A percentile compares a stretch with the other conserved stretches of the same genome.
phyloP scores from a whole-genome alignment of 92 coral and sea anemone species.

The Palythoa grandis region DNA sequence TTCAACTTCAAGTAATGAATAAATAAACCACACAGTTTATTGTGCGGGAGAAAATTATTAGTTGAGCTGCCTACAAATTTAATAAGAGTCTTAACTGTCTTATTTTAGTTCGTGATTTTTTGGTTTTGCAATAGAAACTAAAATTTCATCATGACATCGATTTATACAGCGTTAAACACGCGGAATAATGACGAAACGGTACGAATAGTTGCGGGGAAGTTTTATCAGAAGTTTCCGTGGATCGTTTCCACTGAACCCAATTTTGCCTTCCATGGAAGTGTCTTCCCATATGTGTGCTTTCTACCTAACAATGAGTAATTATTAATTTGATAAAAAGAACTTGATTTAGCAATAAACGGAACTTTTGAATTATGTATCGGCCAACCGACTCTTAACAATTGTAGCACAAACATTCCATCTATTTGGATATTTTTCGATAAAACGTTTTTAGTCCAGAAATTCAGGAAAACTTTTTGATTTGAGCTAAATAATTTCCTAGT shows the following conservation, averaged over 20 bases:
- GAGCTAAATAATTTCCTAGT: background rate
- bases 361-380: constrained; percentile 20
- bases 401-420: constrained; percentile 17
- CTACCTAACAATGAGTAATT: constrained; percentile 31
- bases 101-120: background rate
- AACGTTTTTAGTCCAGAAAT: background rate
- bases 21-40: constrained; percentile 25
- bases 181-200: background rate
- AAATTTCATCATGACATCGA: background rate
- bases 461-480: background rate
- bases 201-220: background rate
- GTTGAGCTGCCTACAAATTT: background rate
- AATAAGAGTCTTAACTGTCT: constrained; percentile 14
- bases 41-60: constrained; percentile 14
- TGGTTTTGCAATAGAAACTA: background rate
- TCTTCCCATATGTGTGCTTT: constrained; percentile 18
- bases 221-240: background rate
- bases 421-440: constrained; percentile 6
- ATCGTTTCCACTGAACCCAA: background rate
- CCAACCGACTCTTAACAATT: constrained; percentile 30
- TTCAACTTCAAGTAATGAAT: constrained; percentile 17
- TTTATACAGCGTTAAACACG: background rate
- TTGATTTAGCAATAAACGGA: constrained; percentile 37
- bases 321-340: constrained; percentile 24
- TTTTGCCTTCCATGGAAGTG: constrained; percentile 10